Percentiles rank a stretch among this genome's conserved stretches.
phyloP scores from a whole-genome alignment of 1,140 invertebrate genomes.

The Nomia melanderi region DNA sequence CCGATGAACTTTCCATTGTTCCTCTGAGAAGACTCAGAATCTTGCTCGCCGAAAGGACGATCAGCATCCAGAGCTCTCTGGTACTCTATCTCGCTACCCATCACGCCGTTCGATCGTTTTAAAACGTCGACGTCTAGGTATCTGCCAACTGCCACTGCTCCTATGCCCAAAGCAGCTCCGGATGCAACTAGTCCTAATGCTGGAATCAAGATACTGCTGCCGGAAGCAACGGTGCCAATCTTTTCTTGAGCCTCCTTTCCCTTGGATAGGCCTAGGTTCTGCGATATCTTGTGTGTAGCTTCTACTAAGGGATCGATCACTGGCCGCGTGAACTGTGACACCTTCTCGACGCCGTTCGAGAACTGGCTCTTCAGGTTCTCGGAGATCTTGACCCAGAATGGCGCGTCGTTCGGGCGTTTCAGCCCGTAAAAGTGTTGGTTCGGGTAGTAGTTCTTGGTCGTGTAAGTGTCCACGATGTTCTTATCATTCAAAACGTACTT shows the following conservation, averaged over 20 bases:
- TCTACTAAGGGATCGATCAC: slow-evolving; percentile 88
- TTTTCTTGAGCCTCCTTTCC: slow-evolving; percentile 85
- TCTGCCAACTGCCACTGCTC: slow-evolving; percentile 88
- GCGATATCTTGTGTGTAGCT: slow-evolving; percentile 88
- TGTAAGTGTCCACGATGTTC: slow-evolving; percentile 72
- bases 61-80: slow-evolving; percentile 79
- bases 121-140: slow-evolving; percentile 86
- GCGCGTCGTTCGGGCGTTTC: slow-evolving; percentile 80
- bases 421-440: slow-evolving; percentile 76
- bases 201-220: slow-evolving; percentile 83
- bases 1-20: background rate
- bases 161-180: slow-evolving; percentile 88
- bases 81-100: slow-evolving; percentile 82
- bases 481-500: slow-evolving; percentile 76
- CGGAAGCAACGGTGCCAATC: slow-evolving; percentile 84
- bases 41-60: background rate
- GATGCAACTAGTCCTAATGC: slow-evolving; percentile 88
- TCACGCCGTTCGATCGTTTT: slow-evolving; percentile 75
- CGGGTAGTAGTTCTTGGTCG: slow-evolving; percentile 74
- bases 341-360: slow-evolving; percentile 85
- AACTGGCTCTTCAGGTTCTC: slow-evolving; percentile 87
- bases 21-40: background rate
- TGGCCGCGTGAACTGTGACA: slow-evolving; percentile 86
- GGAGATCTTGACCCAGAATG: slow-evolving; percentile 87
- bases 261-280: slow-evolving; percentile 86